Percentiles rank a stretch among this genome's conserved stretches.
phyloP scores from a whole-genome alignment of 2,113 vertebrate species.

The Cavia porcellus region DNA sequence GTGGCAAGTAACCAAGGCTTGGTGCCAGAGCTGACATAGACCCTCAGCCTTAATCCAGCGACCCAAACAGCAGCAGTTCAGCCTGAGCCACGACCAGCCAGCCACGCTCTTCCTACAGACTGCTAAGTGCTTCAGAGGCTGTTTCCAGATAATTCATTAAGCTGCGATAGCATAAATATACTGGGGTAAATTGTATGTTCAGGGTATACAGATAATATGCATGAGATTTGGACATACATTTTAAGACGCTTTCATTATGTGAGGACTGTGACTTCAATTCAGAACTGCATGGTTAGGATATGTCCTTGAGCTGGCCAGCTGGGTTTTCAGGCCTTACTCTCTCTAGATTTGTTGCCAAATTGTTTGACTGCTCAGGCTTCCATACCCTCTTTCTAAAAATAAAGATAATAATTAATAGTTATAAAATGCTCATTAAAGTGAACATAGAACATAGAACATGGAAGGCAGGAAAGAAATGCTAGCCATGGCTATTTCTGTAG shows the following conservation, averaged over 20 bases:
- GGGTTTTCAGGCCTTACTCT: background rate
- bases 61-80: background rate
- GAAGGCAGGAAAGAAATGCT: slow-evolving; percentile 17
- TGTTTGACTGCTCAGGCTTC: background rate
- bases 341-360: background rate
- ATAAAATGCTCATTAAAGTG: background rate
- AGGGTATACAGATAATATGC: background rate
- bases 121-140: background rate
- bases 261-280: background rate
- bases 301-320: background rate
- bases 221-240: background rate
- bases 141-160: background rate
- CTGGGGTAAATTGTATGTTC: background rate
- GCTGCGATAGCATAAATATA: background rate
- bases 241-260: background rate
- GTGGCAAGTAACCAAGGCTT: background rate
- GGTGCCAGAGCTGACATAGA: background rate
- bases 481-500: background rate
- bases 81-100: background rate
- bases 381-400: background rate
- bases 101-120: background rate
- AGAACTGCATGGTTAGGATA: background rate
- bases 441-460: background rate
- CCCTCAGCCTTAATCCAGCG: background rate
- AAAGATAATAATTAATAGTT: background rate